Evolutionary conservation across 2,797 vertebrate species (phyloP), one percentile per base, ranked within the genome.

Genomic region (Picus viridis): DNA sequence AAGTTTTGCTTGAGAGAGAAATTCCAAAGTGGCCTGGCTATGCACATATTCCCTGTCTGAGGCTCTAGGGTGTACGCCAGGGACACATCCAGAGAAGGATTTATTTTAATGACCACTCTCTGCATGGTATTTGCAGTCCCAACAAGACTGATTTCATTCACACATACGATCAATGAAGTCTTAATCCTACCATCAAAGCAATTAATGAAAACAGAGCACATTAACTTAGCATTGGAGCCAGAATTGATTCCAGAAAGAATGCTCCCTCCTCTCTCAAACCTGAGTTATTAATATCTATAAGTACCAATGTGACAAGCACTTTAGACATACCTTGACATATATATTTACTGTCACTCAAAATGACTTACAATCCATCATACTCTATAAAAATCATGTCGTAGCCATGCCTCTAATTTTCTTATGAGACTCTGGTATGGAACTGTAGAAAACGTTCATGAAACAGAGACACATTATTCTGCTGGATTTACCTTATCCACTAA

Each of bases 401-500:
- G 53, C 26, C 70, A 70, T 2, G 5, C 41, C 70, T 86, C 53
- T 90, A 90, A 95, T 94, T 96, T 95, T 88, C 67, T 77, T 83
- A 71, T 2, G 2, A 94, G 76, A 71, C 54, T 51, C 57, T 27
- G 12, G 2, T 27, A 70, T 6, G 8, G 29, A 95, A 77, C 24
- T 43, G 22, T 61, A 77, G 71, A 79, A 90, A 82, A 77, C 3
- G n/a, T 75, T 88, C 10, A 1, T 68, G 78, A 93, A 93, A 88
- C 0, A 0, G 58, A 95, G 59, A 89, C n/a, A 73, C 45, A 63
- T 41, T 69, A 45, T 90, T 95, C 90, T 89, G 70, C 64, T 86
- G 77, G 67, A 95, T 94, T 94, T 93, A 88, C 78, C 61, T 86
- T 89, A 93, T 75, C 84, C 78, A 88, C 56, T 93, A 96, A 92